Evolutionary conservation across 2,797 vertebrate genomes (phyloP).

Genomic region (Melanotaenia trifasciata): DNA sequence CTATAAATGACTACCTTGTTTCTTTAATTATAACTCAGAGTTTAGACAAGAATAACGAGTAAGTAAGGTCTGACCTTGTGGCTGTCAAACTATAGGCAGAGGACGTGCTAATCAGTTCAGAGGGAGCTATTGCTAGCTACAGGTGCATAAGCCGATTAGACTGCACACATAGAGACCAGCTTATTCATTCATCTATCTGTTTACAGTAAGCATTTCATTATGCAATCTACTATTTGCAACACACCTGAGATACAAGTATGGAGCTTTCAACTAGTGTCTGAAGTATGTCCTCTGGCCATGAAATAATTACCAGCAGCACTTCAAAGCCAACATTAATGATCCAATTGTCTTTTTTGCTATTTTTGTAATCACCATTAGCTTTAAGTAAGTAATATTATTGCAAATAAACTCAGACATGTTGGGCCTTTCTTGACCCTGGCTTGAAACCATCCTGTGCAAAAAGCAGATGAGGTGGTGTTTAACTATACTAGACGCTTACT

Average conservation of each 20-base stretch:
- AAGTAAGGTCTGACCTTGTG: slow-evolving; percentile 25
- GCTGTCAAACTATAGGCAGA: slow-evolving; percentile 43
- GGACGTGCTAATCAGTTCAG: slow-evolving; percentile 43
- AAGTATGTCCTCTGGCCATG: background rate
- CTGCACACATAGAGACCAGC: slow-evolving; percentile 20
- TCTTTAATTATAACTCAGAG: slow-evolving; percentile 9
- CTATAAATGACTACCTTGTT: slow-evolving; percentile 2
- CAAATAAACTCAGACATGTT: background rate
- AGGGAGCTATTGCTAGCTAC: slow-evolving; percentile 36
- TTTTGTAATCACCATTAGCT: background rate
- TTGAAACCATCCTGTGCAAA: background rate
- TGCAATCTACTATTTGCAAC: slow-evolving; percentile 4
- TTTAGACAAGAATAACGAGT: slow-evolving; percentile 33
- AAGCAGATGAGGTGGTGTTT: background rate
- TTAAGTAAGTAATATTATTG: background rate
- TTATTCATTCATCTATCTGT: slow-evolving; percentile 12
- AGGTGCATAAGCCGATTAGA: slow-evolving; percentile 56
- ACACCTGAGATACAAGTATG: background rate
- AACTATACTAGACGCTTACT: too few relatives aligned
- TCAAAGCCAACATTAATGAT: background rate
- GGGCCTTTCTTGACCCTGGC: too few relatives aligned
- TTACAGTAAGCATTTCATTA: background rate
- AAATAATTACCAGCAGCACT: background rate
- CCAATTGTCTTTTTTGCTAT: background rate
- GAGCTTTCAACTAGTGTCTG: background rate